These are phyloP conservation scores for Platalea minor DNA, from an alignment of 2,797 vertebrate species.

Conservation along the genomic window DNA sequence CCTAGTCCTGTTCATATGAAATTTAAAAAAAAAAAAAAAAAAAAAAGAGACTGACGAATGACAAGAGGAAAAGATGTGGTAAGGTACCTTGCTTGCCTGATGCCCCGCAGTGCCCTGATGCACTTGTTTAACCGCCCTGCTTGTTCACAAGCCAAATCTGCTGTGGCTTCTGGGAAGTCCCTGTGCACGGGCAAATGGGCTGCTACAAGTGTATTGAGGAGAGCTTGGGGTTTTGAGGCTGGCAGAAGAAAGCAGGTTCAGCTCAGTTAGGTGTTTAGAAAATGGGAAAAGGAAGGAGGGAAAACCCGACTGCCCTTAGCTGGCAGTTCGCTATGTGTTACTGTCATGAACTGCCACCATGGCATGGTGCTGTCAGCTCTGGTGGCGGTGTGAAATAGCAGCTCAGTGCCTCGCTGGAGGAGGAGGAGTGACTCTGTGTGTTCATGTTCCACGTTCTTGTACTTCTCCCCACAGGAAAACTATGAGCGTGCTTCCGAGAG, in stretches of 20 bases:
- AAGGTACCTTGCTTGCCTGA: background rate
- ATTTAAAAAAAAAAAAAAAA: background rate
- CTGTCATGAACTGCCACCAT: background rate
- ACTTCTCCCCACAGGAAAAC: background rate
- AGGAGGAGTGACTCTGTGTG: background rate
- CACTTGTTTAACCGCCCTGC: background rate
- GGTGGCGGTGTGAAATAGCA: background rate
- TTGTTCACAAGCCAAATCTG: background rate
- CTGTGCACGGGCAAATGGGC: background rate
- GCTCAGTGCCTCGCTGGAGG: background rate
- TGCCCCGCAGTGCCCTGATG: background rate
- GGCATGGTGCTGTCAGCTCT: accelerated
- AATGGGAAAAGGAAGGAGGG: background rate
- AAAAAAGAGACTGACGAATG: background rate
- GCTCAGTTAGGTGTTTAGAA: background rate
- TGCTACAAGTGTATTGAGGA: background rate
- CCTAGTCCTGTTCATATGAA: background rate
- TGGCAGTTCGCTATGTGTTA: background rate
- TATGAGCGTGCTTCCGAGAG: background rate
- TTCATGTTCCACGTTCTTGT: background rate
- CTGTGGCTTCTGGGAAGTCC: background rate
- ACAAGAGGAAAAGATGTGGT: background rate
- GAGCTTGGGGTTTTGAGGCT: background rate
- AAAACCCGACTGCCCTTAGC: background rate
- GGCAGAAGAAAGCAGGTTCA: background rate